Percentiles rank a stretch among this genome's conserved stretches.
Evolutionary conservation across 2,113 vertebrate genomes (phyloP).

Genomic region (Aythya baeri): DNA sequence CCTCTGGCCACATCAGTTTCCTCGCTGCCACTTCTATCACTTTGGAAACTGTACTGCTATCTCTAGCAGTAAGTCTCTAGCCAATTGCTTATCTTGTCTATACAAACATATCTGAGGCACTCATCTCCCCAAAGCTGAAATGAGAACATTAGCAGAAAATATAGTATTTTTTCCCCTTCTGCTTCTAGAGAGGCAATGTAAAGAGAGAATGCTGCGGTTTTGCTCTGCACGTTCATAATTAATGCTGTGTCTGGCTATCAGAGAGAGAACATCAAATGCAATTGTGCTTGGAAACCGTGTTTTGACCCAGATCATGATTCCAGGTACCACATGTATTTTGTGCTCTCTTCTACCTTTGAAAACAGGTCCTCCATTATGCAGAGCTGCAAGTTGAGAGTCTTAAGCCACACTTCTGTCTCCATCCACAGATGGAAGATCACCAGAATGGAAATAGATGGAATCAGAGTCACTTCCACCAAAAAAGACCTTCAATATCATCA

Average conservation of each 20-base stretch:
- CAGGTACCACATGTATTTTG: neutral
- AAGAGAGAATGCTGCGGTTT: neutral
- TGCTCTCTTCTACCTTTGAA: neutral
- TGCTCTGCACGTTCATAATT: neutral
- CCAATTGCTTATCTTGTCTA: neutral
- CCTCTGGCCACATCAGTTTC: neutral
- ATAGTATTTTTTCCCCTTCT: neutral
- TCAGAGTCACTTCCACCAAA: neutral
- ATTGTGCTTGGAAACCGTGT: neutral
- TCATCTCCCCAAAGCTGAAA: neutral
- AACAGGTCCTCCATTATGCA: fast-evolving
- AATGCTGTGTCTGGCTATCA: neutral
- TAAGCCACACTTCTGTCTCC: neutral
- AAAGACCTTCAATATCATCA: neutral
- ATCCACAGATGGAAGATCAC: neutral
- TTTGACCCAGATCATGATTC: neutral
- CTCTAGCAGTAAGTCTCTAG: too few relatives aligned
- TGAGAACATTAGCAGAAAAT: fast-evolving
- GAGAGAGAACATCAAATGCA: neutral
- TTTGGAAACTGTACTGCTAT: neutral
- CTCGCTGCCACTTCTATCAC: neutral
- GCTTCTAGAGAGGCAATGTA: neutral
- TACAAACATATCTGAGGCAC: neutral
- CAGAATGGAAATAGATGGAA: neutral
- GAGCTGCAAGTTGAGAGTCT: neutral